Evolutionary conservation across 2,888 invertebrate species (phyloP).

Genomic region (Mylabris sibirica): DNA sequence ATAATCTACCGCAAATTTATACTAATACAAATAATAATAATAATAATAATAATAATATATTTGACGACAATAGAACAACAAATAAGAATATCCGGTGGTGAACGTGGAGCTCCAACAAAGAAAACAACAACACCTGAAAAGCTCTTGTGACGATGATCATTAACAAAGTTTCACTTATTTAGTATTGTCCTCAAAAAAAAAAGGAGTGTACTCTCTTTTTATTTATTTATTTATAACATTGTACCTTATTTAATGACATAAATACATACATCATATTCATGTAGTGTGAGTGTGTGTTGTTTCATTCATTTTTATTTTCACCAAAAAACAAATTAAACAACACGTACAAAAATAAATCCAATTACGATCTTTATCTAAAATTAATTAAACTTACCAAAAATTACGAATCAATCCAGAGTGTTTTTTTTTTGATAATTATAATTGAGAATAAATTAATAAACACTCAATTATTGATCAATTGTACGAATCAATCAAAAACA

Average conservation of each 20-base stretch:
- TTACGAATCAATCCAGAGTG: neutral
- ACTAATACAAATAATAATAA: neutral
- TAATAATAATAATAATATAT: neutral
- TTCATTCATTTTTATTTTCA: neutral
- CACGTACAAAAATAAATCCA: neutral
- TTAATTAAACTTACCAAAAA: neutral
- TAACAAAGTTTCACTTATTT: conserved; percentile 9
- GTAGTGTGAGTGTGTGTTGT: neutral
- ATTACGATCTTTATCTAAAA: too few relatives aligned
- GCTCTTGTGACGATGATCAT: neutral
- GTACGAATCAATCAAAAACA: neutral
- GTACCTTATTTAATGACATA: neutral
- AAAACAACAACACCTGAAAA: neutral
- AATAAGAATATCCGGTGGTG: conserved; percentile 3
- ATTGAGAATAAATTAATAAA: neutral
- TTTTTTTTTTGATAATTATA: neutral
- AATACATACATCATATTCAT: neutral
- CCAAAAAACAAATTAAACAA: neutral
- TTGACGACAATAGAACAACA: neutral
- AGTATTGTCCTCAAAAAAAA: conserved; percentile 10
- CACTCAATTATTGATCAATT: neutral
- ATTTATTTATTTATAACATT: neutral
- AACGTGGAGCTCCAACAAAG: neutral
- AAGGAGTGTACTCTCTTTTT: neutral
- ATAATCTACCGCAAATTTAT: neutral